Evolutionary conservation across 1,140 invertebrate species (phyloP).

Genomic region (Pogonomyrmex barbatus): DNA sequence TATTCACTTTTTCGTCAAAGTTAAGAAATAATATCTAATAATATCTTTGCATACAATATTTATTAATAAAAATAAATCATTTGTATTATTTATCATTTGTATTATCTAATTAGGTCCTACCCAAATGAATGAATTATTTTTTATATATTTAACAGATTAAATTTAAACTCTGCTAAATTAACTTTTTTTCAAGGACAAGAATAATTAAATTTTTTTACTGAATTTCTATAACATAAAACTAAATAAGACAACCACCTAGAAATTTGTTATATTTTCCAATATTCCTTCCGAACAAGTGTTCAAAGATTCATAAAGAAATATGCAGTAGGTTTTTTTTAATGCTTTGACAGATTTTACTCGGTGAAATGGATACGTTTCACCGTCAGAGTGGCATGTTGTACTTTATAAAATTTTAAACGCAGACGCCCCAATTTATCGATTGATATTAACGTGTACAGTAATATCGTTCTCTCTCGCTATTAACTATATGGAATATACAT

Average conservation of each 20-base stretch:
- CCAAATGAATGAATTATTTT: neutral
- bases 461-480: neutral
- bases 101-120: neutral
- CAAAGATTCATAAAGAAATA: conserved; percentile 10
- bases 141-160: neutral
- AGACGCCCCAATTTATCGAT: neutral
- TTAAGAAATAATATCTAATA: neutral
- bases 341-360: neutral
- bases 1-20: neutral
- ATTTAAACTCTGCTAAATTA: neutral
- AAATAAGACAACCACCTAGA: neutral
- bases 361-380: neutral
- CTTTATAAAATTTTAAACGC: conserved; percentile 25
- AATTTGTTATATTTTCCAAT: conserved; percentile 19
- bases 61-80: neutral
- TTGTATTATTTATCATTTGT: neutral
- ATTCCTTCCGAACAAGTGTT: conserved; percentile 1
- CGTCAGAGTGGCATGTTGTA: neutral
- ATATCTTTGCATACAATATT: neutral
- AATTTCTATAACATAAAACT: neutral
- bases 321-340: neutral
- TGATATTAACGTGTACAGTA: neutral
- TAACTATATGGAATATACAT: neutral
- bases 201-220: too few species aligned
- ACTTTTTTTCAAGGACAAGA: neutral